phyloP scores from a whole-genome alignment of 35 echinoderm and acorn worm species.

The Acanthaster planci region DNA sequence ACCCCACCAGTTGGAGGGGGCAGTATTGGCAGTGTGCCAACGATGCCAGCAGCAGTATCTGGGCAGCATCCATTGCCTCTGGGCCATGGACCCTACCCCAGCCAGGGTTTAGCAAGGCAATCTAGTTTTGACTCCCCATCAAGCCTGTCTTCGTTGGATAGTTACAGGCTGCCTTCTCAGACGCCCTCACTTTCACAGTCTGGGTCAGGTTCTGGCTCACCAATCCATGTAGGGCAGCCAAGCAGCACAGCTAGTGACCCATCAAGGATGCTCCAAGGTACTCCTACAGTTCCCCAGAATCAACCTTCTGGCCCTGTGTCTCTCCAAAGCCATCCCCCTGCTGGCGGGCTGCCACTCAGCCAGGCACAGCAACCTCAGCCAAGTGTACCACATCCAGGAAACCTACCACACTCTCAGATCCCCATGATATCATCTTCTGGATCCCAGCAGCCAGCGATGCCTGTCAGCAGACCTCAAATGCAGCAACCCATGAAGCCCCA shows the following conservation, averaged over 20 bases:
- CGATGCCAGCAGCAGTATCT: background rate
- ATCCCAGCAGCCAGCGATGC: constrained; percentile 10
- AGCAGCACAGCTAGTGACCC: constrained; percentile 2
- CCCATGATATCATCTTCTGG: background rate
- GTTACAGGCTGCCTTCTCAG: background rate
- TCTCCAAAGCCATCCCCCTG: background rate
- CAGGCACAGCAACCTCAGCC: constrained; percentile 28
- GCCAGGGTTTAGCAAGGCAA: background rate
- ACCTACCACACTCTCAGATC: background rate
- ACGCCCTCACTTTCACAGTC: background rate
- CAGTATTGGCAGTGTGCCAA: background rate
- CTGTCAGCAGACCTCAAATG: background rate
- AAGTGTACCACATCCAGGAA: constrained; percentile 22
- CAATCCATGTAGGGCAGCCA: background rate
- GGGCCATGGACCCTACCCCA: background rate
- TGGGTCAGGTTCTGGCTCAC: background rate
- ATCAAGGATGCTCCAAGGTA: constrained; percentile 17
- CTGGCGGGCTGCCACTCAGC: background rate
- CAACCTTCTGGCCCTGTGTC: constrained; percentile 20
- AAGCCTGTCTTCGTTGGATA: background rate
- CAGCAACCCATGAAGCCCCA: constrained; percentile 9
- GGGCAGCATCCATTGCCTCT: background rate
- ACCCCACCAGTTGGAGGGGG: constrained; percentile 5
- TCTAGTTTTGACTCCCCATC: constrained; percentile 16
- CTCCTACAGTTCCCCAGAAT: background rate